Conservation (phyloP, 2,113 vertebrate species). For the Protobothrops flavoviridis region DNA sequence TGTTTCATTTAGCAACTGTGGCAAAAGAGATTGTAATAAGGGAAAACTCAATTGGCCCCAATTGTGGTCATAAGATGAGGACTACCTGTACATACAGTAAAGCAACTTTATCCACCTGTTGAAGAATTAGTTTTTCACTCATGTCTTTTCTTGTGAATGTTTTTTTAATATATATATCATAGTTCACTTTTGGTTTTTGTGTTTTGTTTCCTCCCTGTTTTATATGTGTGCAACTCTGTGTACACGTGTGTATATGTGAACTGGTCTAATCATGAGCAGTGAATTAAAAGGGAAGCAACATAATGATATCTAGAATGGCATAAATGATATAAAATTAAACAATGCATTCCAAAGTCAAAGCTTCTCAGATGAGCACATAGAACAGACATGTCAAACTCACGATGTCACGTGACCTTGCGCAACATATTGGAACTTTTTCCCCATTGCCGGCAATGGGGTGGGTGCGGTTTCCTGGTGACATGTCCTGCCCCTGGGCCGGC, state of each 20-base stretch:
- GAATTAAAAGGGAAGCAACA: neutral
- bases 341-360: neutral
- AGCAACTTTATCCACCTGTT: neutral
- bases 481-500: too few species aligned
- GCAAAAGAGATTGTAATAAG: neutral
- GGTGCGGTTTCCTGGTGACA: too few species aligned
- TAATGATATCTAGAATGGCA: neutral
- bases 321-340: neutral
- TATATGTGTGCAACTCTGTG: neutral
- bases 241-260: neutral
- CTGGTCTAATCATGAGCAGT: neutral
- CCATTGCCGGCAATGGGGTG: too few species aligned
- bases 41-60: neutral
- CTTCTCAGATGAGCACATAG: neutral
- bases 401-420: too few species aligned
- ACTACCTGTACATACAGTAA: neutral
- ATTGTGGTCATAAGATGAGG: neutral
- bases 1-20: neutral
- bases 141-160: neutral
- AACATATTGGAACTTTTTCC: too few species aligned
- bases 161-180: too few species aligned
- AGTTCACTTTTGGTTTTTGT: neutral
- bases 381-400: too few species aligned
- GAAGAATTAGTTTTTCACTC: neutral
- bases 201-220: neutral